Conservation (phyloP, 2,113 vertebrate genomes). For the Mustela nigripes region DNA sequence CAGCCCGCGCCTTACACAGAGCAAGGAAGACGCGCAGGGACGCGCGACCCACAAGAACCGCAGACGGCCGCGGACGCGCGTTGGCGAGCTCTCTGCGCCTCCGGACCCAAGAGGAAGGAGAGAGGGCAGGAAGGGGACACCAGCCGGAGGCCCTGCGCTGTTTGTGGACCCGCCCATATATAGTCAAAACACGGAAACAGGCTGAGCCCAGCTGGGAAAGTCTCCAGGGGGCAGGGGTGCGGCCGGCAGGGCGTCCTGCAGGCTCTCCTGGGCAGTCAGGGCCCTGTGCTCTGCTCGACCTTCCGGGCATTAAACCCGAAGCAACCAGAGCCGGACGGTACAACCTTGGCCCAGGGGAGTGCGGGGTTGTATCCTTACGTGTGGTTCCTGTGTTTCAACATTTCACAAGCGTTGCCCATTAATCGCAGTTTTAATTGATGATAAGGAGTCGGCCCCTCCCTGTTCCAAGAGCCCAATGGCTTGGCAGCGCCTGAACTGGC, state of each 20-base stretch:
- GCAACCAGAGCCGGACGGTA: accelerated
- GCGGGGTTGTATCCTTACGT: neutral
- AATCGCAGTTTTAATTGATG: neutral
- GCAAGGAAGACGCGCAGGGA: accelerated
- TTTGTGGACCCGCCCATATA: neutral
- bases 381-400: neutral
- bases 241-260: neutral
- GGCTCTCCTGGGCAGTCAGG: neutral
- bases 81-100: too few relatives aligned
- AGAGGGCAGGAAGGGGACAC: accelerated
- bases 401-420: neutral
- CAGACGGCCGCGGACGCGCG: accelerated
- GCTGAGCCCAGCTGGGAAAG: neutral
- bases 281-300: neutral
- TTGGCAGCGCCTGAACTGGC: accelerated
- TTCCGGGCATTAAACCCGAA: accelerated
- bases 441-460: neutral
- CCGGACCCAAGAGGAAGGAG: accelerated
- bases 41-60: accelerated
- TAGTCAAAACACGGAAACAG: neutral
- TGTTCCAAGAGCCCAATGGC: neutral
- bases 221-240: neutral
- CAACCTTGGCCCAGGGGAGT: too few relatives aligned
- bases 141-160: neutral
- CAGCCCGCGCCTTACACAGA: accelerated